These are phyloP conservation scores for Horisme vitalbata DNA, from an alignment of 2,888 invertebrate genomes.

Conservation along the genomic window DNA sequence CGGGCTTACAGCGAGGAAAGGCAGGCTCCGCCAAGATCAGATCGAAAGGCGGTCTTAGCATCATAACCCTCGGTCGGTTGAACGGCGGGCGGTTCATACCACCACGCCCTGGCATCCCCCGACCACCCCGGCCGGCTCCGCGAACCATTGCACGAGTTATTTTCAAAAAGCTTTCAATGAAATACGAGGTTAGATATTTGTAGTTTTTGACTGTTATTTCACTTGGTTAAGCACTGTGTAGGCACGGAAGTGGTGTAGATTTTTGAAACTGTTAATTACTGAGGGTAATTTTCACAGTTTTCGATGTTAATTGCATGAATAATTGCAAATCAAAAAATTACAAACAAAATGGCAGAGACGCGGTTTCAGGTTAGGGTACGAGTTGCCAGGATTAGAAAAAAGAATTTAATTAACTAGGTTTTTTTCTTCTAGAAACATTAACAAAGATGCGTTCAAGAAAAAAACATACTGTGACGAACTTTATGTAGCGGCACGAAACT, in stretches of 20 bases:
- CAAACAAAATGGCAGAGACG: conserved; percentile 30
- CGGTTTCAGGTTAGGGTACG: neutral
- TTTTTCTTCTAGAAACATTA: no score
- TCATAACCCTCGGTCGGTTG: conserved; percentile 68
- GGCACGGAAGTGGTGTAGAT: neutral
- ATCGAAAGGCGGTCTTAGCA: conserved; percentile 92
- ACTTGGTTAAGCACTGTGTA: neutral
- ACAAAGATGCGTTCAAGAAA: no score
- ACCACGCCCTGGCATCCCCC: conserved; percentile 86
- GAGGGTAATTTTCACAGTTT: neutral
- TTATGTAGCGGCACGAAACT: no score
- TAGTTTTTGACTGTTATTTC: neutral
- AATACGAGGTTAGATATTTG: no score
- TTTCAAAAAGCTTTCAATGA: no score
- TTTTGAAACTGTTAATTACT: neutral
- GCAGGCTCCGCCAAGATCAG: conserved; percentile 93
- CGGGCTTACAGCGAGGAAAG: conserved; percentile 91
- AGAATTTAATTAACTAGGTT: no score
- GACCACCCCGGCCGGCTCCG: conserved; percentile 85
- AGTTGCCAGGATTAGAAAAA: neutral
- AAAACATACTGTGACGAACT: no score
- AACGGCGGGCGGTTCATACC: conserved; percentile 80
- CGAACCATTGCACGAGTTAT: conserved; percentile 84
- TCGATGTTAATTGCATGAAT: neutral
- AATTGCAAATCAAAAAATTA: neutral